Evolutionary conservation across 2,113 vertebrate species (phyloP).

Genomic region (Lasiurus borealis): DNA sequence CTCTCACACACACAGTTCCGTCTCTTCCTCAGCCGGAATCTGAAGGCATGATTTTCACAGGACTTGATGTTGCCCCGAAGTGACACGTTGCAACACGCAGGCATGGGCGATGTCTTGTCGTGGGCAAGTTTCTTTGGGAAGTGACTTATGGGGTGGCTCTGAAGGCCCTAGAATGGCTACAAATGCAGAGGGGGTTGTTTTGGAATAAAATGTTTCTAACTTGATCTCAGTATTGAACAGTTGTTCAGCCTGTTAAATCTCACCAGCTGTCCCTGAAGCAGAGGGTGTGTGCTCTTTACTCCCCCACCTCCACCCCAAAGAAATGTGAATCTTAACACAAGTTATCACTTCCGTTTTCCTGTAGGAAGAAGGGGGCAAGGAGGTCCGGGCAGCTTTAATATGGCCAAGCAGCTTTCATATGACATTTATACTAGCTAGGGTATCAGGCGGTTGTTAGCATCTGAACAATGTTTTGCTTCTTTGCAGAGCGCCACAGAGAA

Average conservation of each 20-base stretch:
- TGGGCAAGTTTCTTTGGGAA: slow-evolving; percentile 84
- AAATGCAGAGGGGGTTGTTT: slow-evolving; percentile 84
- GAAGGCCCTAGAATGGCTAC: slow-evolving; percentile 83
- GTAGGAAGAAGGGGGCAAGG: slow-evolving; percentile 49
- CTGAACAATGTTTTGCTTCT: slow-evolving; percentile 84
- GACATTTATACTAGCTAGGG: slow-evolving; percentile 87
- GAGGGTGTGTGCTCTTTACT: slow-evolving; percentile 77
- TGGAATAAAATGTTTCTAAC: slow-evolving; percentile 86
- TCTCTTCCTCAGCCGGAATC: slow-evolving; percentile 87
- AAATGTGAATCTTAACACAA: slow-evolving; percentile 84
- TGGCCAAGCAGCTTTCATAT: slow-evolving; percentile 84
- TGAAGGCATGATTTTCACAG: slow-evolving; percentile 85
- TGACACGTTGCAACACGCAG: slow-evolving; percentile 82
- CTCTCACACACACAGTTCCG: slow-evolving; percentile 85
- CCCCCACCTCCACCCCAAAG: slow-evolving; percentile 53
- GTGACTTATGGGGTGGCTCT: slow-evolving; percentile 83
- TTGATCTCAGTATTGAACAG: slow-evolving; percentile 85
- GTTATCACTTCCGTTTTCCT: slow-evolving; percentile 86
- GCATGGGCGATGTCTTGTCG: slow-evolving; percentile 82
- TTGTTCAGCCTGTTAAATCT: slow-evolving; percentile 81
- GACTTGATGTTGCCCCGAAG: slow-evolving; percentile 79
- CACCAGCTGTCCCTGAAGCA: slow-evolving; percentile 83
- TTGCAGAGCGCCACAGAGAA: not conserved
- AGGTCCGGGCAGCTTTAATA: slow-evolving; percentile 85
- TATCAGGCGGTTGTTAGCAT: slow-evolving; percentile 84